Percentiles rank a stretch among this genome's conserved stretches.
phyloP scores from a whole-genome alignment of 2,797 vertebrate species.

The Silurus aristotelis region DNA sequence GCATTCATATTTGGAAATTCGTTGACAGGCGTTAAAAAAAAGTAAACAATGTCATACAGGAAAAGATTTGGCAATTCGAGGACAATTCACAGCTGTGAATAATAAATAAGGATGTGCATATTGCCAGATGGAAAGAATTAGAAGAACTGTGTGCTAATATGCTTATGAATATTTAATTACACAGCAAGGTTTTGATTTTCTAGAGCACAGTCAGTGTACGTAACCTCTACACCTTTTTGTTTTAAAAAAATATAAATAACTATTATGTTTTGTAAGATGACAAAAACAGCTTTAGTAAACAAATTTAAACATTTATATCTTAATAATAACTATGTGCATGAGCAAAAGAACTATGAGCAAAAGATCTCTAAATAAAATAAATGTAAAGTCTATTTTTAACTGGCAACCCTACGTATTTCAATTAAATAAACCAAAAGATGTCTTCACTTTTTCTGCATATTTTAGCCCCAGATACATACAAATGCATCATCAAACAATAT shows the following conservation, averaged over 20 bases:
- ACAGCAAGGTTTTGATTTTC: neutral
- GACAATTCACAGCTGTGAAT: slow-evolving; percentile 40
- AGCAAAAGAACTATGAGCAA: no score
- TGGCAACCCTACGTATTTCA: no score
- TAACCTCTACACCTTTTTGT: neutral
- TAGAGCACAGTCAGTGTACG: neutral
- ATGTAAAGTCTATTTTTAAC: no score
- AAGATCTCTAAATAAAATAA: no score
- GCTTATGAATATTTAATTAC: slow-evolving; percentile 38
- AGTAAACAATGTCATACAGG: slow-evolving; percentile 22
- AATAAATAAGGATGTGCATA: slow-evolving; percentile 39
- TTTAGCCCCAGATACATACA: neutral
- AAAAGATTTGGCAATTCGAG: slow-evolving; percentile 5
- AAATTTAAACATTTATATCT: no score
- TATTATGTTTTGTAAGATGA: no score
- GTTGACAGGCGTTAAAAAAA: neutral
- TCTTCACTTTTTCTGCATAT: neutral
- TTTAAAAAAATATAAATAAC: neutral
- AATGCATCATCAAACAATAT: neutral
- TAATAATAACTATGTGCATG: no score
- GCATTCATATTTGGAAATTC: neutral
- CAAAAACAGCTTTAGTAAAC: no score
- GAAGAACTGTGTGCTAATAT: slow-evolving; percentile 18
- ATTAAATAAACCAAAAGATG: no score
- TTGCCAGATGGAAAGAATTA: slow-evolving; percentile 23